phyloP scores from a whole-genome alignment of 1,140 invertebrate genomes.

The Aphidius ervi region DNA sequence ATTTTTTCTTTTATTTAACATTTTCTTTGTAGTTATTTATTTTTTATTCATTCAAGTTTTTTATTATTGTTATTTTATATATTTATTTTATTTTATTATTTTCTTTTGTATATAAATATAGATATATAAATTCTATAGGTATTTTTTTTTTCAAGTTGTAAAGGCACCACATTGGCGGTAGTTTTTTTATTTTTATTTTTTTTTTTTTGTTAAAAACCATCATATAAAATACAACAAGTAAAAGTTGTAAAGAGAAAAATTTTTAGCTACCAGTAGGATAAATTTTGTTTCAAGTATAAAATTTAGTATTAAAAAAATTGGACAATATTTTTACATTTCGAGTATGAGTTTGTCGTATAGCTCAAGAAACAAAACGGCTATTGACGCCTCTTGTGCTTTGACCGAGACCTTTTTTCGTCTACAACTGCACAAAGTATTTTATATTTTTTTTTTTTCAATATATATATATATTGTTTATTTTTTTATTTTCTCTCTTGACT shows the following conservation, averaged over 20 bases:
- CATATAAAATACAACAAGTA: constrained; percentile 8
- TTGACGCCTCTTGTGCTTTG: constrained; percentile 15
- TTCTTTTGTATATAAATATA: not conserved
- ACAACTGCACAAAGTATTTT: too few relatives aligned
- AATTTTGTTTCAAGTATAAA: too few relatives aligned
- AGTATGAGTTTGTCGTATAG: constrained; percentile 3
- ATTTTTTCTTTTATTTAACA: not conserved
- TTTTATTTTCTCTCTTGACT: too few relatives aligned
- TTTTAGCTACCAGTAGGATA: not conserved
- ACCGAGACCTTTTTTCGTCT: too few relatives aligned
- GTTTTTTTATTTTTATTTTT: not conserved
- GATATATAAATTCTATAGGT: too few relatives aligned
- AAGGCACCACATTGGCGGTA: not conserved
- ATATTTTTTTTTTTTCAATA: too few relatives aligned
- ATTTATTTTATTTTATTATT: not conserved
- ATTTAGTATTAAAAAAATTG: not conserved
- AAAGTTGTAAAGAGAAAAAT: constrained; percentile 5
- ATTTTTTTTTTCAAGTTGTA: not conserved
- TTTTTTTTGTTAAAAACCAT: not conserved
- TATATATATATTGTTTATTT: too few relatives aligned
- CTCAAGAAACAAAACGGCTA: constrained; percentile 16
- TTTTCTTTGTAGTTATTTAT: not conserved
- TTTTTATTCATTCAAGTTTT: not conserved
- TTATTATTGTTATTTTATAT: not conserved
- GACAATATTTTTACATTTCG: constrained; percentile 10